A percentile compares a stretch with the other conserved stretches of the same genome.
Conservation (phyloP, 2,113 vertebrate genomes). For the Desmodus rotundus region DNA sequence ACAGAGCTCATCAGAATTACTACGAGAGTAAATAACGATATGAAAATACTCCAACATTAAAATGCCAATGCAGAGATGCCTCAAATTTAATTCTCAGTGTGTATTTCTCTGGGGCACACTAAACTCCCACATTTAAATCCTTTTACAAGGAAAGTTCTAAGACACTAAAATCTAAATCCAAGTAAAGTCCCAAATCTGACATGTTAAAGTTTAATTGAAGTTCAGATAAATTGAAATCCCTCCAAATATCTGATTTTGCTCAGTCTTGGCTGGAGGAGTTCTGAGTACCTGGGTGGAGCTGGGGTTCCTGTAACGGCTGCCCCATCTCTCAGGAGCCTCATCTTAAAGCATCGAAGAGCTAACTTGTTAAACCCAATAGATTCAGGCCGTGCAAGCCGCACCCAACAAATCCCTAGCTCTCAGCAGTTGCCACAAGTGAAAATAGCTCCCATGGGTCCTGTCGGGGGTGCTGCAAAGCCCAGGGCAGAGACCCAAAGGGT, state of each 20-base stretch:
- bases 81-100: neutral
- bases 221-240: neutral
- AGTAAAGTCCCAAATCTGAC: neutral
- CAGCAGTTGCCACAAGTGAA: neutral
- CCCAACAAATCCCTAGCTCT: neutral
- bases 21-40: neutral
- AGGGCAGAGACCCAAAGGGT: neutral
- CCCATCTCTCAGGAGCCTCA: neutral
- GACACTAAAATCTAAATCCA: neutral
- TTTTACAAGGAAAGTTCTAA: neutral
- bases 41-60: neutral
- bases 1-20: neutral
- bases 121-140: neutral
- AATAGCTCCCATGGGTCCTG: neutral
- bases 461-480: neutral
- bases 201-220: neutral
- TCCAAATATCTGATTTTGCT: neutral
- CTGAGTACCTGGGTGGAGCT: neutral
- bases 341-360: neutral
- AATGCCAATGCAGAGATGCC: neutral
- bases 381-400: fast-evolving
- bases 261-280: neutral
- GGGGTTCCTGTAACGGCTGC: too few species aligned
- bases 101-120: neutral
- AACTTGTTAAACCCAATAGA: neutral